Percentiles rank a stretch among this genome's conserved stretches.
These are phyloP conservation scores for Hydriomena furcata DNA, from an alignment of 2,888 invertebrate genomes.

Conservation along the genomic window DNA sequence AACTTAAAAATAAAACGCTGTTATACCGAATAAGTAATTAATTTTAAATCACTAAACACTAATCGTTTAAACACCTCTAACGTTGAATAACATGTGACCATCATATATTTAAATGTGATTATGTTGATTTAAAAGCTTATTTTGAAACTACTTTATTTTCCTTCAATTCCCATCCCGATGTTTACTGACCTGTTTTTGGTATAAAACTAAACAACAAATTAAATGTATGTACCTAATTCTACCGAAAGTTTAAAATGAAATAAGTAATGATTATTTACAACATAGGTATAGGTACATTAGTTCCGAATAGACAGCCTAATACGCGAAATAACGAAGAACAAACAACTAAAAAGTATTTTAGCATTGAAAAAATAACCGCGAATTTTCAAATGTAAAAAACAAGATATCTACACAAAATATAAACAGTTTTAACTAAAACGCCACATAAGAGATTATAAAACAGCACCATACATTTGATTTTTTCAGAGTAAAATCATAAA, in stretches of 20 bases:
- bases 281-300: not conserved
- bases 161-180: slow-evolving; percentile 23
- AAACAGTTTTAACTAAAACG: slow-evolving; percentile 15
- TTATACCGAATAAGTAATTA: slow-evolving; percentile 21
- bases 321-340: slow-evolving; percentile 3
- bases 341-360: not conserved
- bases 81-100: slow-evolving; percentile 10
- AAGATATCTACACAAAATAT: slow-evolving; percentile 11
- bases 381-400: not conserved
- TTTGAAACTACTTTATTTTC: slow-evolving; percentile 2
- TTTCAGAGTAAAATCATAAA: slow-evolving; percentile 5
- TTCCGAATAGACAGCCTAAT: not conserved
- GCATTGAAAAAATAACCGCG: slow-evolving; percentile 7
- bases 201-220: slow-evolving; percentile 41
- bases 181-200: slow-evolving; percentile 63
- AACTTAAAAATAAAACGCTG: slow-evolving; percentile 22
- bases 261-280: slow-evolving; percentile 17
- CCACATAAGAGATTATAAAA: slow-evolving; percentile 12
- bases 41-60: slow-evolving; percentile 8
- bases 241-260: slow-evolving; percentile 3
- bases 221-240: slow-evolving; percentile 17
- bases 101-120: slow-evolving; percentile 10
- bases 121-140: too few relatives aligned
- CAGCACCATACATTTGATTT: slow-evolving; percentile 20
- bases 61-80: slow-evolving; percentile 3